Conservation (phyloP, 2,888 invertebrate species). For the Hirudinaria manillensis region DNA sequence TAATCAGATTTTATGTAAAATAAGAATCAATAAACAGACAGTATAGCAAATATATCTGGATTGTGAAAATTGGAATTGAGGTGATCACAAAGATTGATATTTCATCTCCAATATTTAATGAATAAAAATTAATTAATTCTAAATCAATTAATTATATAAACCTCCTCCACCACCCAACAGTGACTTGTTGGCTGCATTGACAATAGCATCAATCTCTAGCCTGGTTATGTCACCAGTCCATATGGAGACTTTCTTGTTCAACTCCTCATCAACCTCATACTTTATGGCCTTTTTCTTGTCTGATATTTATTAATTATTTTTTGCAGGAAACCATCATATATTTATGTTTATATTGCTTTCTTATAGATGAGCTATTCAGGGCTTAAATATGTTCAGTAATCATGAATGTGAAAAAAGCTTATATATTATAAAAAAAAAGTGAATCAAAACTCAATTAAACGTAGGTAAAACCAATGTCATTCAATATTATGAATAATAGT, state of each 20-base stretch:
- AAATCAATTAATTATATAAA: conserved; percentile 41
- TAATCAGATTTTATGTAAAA: too few relatives aligned
- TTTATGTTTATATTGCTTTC: neutral
- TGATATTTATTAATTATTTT: neutral
- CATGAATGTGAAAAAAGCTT: neutral
- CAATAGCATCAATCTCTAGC: conserved; percentile 78
- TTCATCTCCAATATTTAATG: too few relatives aligned
- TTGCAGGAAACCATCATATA: neutral
- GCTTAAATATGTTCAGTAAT: neutral
- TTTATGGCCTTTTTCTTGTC: conserved; percentile 1
- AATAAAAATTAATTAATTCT: too few relatives aligned
- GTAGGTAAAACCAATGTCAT: too few relatives aligned
- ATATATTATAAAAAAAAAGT: neutral
- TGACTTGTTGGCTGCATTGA: conserved; percentile 77
- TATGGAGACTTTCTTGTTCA: conserved; percentile 52
- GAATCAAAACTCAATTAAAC: too few relatives aligned
- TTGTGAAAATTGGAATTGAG: too few relatives aligned
- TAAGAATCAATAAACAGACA: too few relatives aligned
- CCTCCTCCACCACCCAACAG: conserved; percentile 75
- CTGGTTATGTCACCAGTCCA: conserved; percentile 72
- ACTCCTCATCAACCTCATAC: conserved; percentile 19
- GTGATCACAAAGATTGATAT: too few relatives aligned
- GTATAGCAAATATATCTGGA: too few relatives aligned
- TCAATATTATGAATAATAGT: too few relatives aligned
- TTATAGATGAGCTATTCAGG: neutral